Evolutionary conservation across 2,113 vertebrate species (phyloP), one percentile per base, ranked within the genome.

Genomic region (Zosterops borbonicus): DNA sequence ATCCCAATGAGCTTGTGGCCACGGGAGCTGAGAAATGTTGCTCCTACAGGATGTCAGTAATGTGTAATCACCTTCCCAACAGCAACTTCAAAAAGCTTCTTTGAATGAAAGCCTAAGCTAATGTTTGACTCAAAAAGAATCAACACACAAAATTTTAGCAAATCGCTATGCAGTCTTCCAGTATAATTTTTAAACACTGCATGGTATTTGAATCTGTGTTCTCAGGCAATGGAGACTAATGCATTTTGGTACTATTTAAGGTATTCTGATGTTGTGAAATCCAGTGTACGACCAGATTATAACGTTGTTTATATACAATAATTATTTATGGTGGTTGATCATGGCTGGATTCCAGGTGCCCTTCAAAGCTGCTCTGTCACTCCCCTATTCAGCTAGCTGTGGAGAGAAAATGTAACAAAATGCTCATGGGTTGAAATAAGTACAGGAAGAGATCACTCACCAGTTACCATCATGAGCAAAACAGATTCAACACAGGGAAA

Each of bases 381-480:
- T 49, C 41, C 18, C 19, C 8, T 28, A 9, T 41, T 85, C 44
- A 81, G 12, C 9, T 63, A 47, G 20, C 37, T 24, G 19, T 8
- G 39, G 31, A 69, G 14, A 69, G 24, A 84, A 89, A 52, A 44
- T 35, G 39, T 55, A 78, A 33, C 5, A 2, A 67, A 83, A 42
- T 27, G 10, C 6, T 59, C 4, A 2, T 33, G 4, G 31, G 25
- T 60, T 12, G 5, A 78, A 55, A 31, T 53, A 74, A 74, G n/a
- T 39, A 64, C 24, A 64, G 17, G 39, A 21, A 69, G 42, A 27
- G 11, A n/a, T 64, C 44, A 65, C 33, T 75, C 27, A 68, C 23
- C 12, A n/a, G 24, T 29, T 86, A 37, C 62, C 4, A 0, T 53
- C 46, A 53, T 0, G 2, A 50, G 16, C 12, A 68, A 79, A 62